phyloP scores from a whole-genome alignment of 2,113 vertebrate species.

The Brachionichthys hirsutus region DNA sequence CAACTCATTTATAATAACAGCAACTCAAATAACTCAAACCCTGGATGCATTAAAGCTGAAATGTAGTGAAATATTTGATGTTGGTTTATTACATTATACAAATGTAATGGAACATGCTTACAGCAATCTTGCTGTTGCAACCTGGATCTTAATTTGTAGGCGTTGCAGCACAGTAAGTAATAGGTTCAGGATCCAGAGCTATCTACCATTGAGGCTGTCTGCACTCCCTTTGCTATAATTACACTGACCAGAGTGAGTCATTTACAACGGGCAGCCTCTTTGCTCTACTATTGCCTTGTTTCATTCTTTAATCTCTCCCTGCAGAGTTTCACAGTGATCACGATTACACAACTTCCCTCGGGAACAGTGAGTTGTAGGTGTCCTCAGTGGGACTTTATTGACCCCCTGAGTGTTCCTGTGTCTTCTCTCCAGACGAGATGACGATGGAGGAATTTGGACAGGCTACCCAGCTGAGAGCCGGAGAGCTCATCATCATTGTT shows the following conservation, averaged over 20 bases:
- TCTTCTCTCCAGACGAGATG: constrained; percentile 85
- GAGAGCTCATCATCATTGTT: constrained; percentile 92
- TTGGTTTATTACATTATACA: no score
- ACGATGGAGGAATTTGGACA: constrained; percentile 92
- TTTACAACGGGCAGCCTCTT: constrained; percentile 31
- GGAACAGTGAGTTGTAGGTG: constrained; percentile 12
- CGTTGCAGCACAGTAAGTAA: constrained; percentile 18
- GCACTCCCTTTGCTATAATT: constrained; percentile 57
- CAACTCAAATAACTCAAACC: background rate
- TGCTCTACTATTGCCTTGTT: constrained; percentile 25
- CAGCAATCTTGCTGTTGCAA: no score
- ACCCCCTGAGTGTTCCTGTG: constrained; percentile 11
- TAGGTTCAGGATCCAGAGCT: constrained; percentile 26
- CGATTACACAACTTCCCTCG: constrained; percentile 27
- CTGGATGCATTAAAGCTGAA: background rate
- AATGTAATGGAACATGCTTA: no score
- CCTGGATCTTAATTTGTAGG: no score
- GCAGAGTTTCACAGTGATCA: constrained; percentile 22
- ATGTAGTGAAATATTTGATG: constrained; percentile 1
- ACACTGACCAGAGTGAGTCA: constrained; percentile 43
- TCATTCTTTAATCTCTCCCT: constrained; percentile 42
- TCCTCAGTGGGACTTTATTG: constrained; percentile 1
- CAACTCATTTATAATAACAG: background rate
- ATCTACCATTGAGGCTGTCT: constrained; percentile 38
- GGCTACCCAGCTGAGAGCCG: constrained; percentile 85